Percentiles rank a stretch among this genome's conserved stretches.
phyloP scores from a whole-genome alignment of 2,797 vertebrate genomes.

The Sebastes oblongus region DNA sequence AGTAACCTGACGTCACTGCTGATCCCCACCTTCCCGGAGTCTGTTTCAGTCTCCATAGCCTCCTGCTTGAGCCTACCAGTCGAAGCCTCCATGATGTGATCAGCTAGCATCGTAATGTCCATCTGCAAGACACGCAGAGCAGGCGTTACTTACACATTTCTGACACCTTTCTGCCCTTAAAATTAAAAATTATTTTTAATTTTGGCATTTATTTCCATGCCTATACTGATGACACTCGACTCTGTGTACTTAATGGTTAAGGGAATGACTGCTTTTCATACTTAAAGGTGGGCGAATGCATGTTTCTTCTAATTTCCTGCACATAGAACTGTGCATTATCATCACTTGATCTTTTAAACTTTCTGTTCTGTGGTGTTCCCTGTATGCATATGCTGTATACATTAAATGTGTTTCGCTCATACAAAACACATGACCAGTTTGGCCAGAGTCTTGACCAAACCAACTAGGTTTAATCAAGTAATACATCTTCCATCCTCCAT shows the following conservation, averaged over 20 bases:
- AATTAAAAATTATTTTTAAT: neutral
- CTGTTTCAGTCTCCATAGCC: slow-evolving; percentile 81
- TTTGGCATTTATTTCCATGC: neutral
- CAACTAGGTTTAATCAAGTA: neutral
- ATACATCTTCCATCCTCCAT: neutral
- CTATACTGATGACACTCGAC: neutral
- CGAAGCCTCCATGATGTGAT: slow-evolving; percentile 95
- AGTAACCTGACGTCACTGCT: slow-evolving; percentile 93
- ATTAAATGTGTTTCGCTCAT: neutral
- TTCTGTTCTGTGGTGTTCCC: neutral
- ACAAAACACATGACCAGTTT: neutral
- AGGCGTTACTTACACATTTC: neutral
- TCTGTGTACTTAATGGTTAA: neutral
- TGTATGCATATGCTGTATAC: neutral
- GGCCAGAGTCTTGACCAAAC: neutral
- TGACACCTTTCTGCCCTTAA: neutral
- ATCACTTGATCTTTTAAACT: neutral
- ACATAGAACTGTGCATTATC: neutral
- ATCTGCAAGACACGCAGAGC: slow-evolving; percentile 77
- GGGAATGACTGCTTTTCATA: neutral
- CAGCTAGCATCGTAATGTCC: slow-evolving; percentile 95
- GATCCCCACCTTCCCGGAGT: slow-evolving; percentile 81
- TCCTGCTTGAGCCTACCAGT: slow-evolving; percentile 92
- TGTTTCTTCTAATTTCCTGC: neutral
- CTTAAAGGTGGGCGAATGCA: neutral